A percentile compares a stretch with the other conserved stretches of the same genome.
Conservation (phyloP, 1,140 invertebrate genomes). For the Mamestra configurata region DNA sequence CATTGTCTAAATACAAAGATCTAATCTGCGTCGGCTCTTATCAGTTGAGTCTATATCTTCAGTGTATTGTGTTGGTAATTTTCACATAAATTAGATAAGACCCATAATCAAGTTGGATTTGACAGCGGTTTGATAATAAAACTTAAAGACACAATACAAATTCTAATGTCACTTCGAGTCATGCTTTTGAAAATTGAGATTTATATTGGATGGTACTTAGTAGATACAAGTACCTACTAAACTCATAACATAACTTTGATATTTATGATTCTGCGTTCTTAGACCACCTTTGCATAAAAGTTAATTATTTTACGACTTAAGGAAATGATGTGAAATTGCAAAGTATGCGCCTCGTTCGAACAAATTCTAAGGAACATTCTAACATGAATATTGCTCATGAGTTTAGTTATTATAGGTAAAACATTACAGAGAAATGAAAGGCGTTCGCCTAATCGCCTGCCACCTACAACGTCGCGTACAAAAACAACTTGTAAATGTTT, state of each 20-base stretch:
- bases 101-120: conserved; percentile 24
- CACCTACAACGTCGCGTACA: conserved; percentile 46
- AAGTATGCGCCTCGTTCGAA: background rate
- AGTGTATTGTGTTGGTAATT: conserved; percentile 31
- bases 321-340: conserved; percentile 9
- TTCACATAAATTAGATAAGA: conserved; percentile 26
- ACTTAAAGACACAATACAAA: conserved; percentile 2
- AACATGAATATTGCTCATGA: conserved; percentile 12
- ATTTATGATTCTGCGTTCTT: background rate
- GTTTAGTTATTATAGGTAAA: background rate
- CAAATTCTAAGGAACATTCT: background rate
- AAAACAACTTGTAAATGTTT: conserved; percentile 62
- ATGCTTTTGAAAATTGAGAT: background rate
- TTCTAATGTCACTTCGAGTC: background rate
- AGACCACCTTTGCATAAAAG: background rate
- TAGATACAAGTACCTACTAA: background rate
- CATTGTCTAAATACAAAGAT: conserved; percentile 66
- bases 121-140: conserved; percentile 23
- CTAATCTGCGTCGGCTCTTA: conserved; percentile 53
- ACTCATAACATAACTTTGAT: background rate
- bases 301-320: conserved; percentile 5
- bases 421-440: conserved; percentile 2
- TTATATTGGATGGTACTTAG: background rate
- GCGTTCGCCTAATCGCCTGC: conserved; percentile 12
- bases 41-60: conserved; percentile 53